Evolutionary conservation across 2,113 vertebrate genomes (phyloP).

Genomic region (Rallus limicola): DNA sequence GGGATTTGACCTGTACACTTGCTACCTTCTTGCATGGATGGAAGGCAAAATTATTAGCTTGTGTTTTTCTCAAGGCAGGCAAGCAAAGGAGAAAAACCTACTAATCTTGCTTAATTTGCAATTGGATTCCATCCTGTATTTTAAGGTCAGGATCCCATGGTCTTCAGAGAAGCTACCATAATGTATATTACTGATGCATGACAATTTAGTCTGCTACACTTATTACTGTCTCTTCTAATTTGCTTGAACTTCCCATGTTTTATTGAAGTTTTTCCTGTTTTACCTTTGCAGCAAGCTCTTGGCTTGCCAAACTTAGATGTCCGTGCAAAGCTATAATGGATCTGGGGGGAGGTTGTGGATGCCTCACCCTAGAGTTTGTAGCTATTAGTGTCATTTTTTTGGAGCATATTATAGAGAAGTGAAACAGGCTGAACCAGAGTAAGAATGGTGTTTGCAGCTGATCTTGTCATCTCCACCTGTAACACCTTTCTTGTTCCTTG

Average conservation of each 20-base stretch:
- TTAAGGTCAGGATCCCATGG: background rate
- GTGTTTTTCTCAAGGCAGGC: constrained; percentile 37
- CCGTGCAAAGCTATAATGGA: background rate
- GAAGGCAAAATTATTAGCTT: constrained; percentile 21
- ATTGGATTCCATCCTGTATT: constrained; percentile 2
- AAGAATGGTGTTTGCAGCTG: background rate
- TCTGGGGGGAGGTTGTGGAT: background rate
- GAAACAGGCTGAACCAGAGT: background rate
- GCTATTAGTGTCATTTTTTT: background rate
- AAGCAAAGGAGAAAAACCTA: constrained; percentile 9
- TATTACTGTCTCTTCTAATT: background rate
- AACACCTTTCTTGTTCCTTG: background rate
- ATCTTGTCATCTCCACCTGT: background rate
- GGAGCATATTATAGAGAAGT: background rate
- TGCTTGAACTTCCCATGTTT: background rate
- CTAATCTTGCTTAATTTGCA: constrained; percentile 38
- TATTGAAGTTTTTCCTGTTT: background rate
- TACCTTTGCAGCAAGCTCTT: background rate
- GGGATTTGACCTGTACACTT: background rate
- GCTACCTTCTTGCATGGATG: background rate
- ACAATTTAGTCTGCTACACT: background rate
- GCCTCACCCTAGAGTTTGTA: background rate
- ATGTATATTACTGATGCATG: background rate
- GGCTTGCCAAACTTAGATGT: background rate
- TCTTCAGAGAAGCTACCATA: constrained; percentile 8